These are phyloP conservation scores for Aplocera efformata DNA, from an alignment of 2,888 invertebrate species.

Conservation along the genomic window DNA sequence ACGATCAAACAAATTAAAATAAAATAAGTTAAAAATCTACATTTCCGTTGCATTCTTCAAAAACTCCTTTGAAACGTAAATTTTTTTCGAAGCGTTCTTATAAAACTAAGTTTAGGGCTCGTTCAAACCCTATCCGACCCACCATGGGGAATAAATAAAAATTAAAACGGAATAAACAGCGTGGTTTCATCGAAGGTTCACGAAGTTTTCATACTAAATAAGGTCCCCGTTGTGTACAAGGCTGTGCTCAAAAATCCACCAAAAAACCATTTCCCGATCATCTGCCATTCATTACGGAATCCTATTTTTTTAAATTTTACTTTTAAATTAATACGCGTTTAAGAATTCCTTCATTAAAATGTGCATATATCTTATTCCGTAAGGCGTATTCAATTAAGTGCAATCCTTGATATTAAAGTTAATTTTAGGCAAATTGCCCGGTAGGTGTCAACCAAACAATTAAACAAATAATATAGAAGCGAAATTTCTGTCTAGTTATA, in stretches of 20 bases:
- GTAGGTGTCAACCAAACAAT: constrained; percentile 34
- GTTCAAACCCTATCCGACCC: too few species aligned
- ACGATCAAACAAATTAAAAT: too few species aligned
- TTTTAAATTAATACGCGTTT: constrained; percentile 28
- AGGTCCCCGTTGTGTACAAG: constrained; percentile 5
- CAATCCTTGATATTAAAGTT: constrained; percentile 57
- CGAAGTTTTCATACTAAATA: not conserved
- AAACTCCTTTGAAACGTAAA: too few species aligned
- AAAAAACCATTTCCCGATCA: constrained; percentile 19
- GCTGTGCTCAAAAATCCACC: constrained; percentile 9
- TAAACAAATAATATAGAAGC: too few species aligned
- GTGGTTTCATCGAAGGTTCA: too few species aligned
- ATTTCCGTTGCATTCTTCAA: too few species aligned
- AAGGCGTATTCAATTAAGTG: constrained; percentile 49
- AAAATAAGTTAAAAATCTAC: too few species aligned
- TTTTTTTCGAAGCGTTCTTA: too few species aligned
- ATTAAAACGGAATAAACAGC: too few species aligned
- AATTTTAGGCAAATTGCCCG: constrained; percentile 57
- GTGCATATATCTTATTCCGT: constrained; percentile 26
- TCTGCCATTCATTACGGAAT: constrained; percentile 12
- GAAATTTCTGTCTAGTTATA: too few species aligned
- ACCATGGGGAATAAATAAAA: too few species aligned
- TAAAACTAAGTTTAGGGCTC: too few species aligned
- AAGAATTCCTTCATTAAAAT: constrained; percentile 30
- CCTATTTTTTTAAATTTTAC: constrained; percentile 25